A percentile compares a stretch with the other conserved stretches of the same genome.
phyloP scores from a whole-genome alignment of 1,140 invertebrate species.

The Nylanderia fulva region DNA sequence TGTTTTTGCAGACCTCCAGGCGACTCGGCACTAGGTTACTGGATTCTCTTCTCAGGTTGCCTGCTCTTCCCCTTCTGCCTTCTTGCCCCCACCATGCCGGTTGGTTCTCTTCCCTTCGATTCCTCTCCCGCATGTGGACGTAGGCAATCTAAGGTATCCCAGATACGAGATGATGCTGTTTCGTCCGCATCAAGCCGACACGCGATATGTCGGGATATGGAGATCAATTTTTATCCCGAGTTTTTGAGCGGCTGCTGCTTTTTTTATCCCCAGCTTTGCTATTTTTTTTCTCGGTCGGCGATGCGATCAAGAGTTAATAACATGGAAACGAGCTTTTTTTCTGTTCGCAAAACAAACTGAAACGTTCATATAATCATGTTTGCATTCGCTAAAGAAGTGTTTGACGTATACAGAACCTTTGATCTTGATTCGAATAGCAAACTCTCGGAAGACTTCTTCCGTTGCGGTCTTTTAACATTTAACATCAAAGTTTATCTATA shows the following conservation, averaged over 20 bases:
- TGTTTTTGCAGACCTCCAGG: slow-evolving; percentile 84
- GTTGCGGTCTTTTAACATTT: background rate
- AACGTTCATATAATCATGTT: background rate
- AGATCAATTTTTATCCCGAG: background rate
- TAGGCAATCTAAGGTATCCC: slow-evolving; percentile 45
- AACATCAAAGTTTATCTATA: background rate
- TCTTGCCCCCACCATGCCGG: slow-evolving; percentile 74
- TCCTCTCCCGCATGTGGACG: slow-evolving; percentile 21
- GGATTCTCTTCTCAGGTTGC: slow-evolving; percentile 79
- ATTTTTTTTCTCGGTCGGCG: background rate
- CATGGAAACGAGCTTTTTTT: background rate
- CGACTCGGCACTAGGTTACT: slow-evolving; percentile 84
- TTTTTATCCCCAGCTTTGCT: background rate
- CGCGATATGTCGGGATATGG: background rate
- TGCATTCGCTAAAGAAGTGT: background rate
- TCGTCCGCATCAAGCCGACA: slow-evolving; percentile 1
- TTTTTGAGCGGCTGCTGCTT: background rate
- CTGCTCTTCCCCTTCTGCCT: slow-evolving; percentile 72
- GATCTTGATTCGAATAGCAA: background rate
- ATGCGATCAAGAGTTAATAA: background rate
- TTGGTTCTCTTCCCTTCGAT: slow-evolving; percentile 63
- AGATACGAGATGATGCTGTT: slow-evolving; percentile 54
- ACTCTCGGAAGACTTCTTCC: background rate
- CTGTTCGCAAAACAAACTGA: background rate
- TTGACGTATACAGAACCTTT: background rate